phyloP scores from a whole-genome alignment of 2,113 vertebrate genomes.

The Corapipo altera region DNA sequence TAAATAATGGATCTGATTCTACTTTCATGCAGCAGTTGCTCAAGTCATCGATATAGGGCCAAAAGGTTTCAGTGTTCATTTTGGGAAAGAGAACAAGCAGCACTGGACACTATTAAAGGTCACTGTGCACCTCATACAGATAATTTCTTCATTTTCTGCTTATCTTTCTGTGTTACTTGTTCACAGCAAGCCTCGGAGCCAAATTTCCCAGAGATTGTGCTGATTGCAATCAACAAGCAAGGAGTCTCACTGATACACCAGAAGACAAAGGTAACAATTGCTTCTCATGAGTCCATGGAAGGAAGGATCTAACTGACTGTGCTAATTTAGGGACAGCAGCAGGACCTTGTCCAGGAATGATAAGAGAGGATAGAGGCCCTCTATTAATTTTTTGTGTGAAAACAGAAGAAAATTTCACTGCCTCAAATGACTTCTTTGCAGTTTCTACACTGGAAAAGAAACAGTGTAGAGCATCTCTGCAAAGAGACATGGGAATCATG shows the following conservation, averaged over 20 bases:
- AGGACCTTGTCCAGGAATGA: not conserved
- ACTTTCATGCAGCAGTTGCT: not conserved
- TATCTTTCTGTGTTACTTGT: not conserved
- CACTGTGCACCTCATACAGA: not conserved
- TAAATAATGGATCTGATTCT: not conserved
- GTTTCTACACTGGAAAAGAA: not conserved
- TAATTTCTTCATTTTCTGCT: not conserved
- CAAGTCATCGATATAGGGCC: not conserved
- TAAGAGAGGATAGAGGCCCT: not conserved
- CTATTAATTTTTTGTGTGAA: not conserved
- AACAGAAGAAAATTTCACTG: not conserved
- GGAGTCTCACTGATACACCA: conserved; percentile 90
- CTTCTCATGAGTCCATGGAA: not conserved
- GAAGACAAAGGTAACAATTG: conserved; percentile 87
- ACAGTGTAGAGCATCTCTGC: not conserved
- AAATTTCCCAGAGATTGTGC: conserved; percentile 87
- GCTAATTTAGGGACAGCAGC: not conserved
- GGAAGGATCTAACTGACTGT: not conserved
- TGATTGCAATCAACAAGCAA: conserved; percentile 91
- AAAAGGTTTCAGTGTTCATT: not conserved
- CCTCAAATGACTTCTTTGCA: not conserved
- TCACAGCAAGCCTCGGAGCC: conserved; percentile 91
- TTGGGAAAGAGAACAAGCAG: not conserved
- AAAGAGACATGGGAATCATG: not conserved
- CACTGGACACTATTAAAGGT: not conserved